Conservation (phyloP, 2,113 vertebrate genomes). For the Thryonomys swinderianus region DNA sequence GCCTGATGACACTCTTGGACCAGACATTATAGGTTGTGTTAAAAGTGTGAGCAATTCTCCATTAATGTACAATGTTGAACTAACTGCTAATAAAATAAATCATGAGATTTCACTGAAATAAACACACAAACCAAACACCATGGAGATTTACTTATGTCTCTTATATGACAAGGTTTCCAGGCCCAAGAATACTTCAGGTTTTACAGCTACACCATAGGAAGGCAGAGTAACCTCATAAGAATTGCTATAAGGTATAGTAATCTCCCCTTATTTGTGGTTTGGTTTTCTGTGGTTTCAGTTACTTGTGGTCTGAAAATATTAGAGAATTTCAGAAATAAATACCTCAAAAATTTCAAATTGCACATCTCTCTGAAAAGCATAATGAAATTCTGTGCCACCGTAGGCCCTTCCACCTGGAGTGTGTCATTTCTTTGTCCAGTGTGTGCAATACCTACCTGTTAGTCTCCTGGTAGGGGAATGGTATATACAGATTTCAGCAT, state of each 20-base stretch:
- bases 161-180: not conserved
- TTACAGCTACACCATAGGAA: not conserved
- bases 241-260: not conserved
- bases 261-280: not conserved
- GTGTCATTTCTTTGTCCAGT: not conserved
- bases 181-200: not conserved
- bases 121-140: not conserved
- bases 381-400: not conserved
- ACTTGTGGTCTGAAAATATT: not conserved
- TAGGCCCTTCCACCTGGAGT: not conserved
- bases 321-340: not conserved
- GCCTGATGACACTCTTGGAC: slow-evolving; percentile 69
- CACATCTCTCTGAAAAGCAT: not conserved
- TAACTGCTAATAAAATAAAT: slow-evolving; percentile 85
- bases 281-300: not conserved
- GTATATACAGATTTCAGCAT: not conserved
- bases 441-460: not conserved
- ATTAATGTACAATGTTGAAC: slow-evolving; percentile 80
- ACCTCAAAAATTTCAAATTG: not conserved
- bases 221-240: not conserved
- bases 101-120: not conserved
- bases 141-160: not conserved
- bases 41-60: slow-evolving; percentile 66
- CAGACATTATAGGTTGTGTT: slow-evolving; percentile 72
- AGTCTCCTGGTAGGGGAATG: not conserved